Evolutionary conservation across 2,113 vertebrate species (phyloP), one percentile per base, ranked within the genome.

Genomic region (Cyprinus carpio): DNA sequence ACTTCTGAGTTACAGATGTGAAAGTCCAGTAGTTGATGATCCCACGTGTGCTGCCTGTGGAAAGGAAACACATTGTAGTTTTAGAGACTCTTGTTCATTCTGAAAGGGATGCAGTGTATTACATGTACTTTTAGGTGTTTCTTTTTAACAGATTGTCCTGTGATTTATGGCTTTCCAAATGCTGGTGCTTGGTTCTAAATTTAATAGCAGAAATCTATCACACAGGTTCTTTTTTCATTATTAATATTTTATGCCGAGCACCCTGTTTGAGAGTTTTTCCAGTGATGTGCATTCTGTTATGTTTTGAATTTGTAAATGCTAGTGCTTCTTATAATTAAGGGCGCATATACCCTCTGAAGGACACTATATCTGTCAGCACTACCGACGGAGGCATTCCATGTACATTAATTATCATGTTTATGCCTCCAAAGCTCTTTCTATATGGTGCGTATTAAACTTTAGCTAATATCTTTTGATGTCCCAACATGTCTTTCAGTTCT

Each of bases 1-100:
- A 87, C 78, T 84, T 86, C 90, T 86, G 40, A 69, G 76, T 79
- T 85, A 89, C 89, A 92, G 85, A 92, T 91, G 89, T 91, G 86
- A 86, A 82, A 51, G 69, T 84, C 91, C 83, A 83, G 64, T 75
- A 75, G 67, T 78, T 76, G 87, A 88, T 79, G 71, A 76, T 79
- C 69, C 69, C 76, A 87, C 80, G 31, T 90, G 86, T 87, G 43
- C 27, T 84, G 25, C 76, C 31, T 13, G 34, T 25, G 51, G 67
- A 84, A 60, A n/a, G 2, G 0, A 75, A 43, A 85, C 4, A 75
- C 15, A 23, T 76, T 25, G 64, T 6, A 31, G 13, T 11, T 25
- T 6, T 25, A 10, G 2, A 81, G 71, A 83, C 60, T n/a, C 62
- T 9, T 12, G 4, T 46, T 46, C 43, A 46, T 46, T 46, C 2